Percentiles rank a stretch among this genome's conserved stretches.
phyloP scores from a whole-genome alignment of 2,888 invertebrate genomes.

The Drosophila siamana region DNA sequence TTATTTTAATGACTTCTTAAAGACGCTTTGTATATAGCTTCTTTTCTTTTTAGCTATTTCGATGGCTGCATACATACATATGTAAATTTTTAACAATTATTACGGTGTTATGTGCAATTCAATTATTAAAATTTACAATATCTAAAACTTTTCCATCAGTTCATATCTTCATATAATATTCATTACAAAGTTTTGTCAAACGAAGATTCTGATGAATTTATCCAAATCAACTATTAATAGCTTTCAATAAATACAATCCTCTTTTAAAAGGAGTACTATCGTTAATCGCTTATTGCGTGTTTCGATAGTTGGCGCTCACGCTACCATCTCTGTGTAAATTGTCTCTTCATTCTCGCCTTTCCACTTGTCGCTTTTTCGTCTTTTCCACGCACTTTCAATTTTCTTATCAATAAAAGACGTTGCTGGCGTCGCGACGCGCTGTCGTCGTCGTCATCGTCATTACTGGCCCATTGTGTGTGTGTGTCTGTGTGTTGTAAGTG shows the following conservation, averaged over 20 bases:
- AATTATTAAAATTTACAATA: too few species aligned
- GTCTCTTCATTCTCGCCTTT: constrained; percentile 7
- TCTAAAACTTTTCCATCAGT: too few species aligned
- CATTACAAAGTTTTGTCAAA: too few species aligned
- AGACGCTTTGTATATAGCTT: too few species aligned
- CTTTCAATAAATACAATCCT: too few species aligned
- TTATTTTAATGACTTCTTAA: too few species aligned
- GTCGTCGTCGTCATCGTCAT: constrained; percentile 9
- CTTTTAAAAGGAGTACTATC: background rate
- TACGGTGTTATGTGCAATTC: too few species aligned
- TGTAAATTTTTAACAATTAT: too few species aligned
- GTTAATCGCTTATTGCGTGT: background rate
- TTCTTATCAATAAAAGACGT: constrained; percentile 71
- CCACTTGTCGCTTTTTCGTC: constrained; percentile 21
- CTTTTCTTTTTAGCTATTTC: background rate
- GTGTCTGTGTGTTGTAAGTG: constrained; percentile 66
- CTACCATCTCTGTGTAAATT: constrained; percentile 3
- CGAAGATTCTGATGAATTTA: too few species aligned
- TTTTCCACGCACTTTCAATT: constrained; percentile 72
- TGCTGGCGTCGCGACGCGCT: constrained; percentile 12
- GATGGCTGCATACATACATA: background rate
- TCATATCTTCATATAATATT: too few species aligned
- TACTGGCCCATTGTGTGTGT: constrained; percentile 20
- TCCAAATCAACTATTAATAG: too few species aligned
- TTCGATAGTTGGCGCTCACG: background rate